Base-by-base conservation (phyloP, 2,797 vertebrate genomes). In the Centroberyx gerrardi region DNA sequence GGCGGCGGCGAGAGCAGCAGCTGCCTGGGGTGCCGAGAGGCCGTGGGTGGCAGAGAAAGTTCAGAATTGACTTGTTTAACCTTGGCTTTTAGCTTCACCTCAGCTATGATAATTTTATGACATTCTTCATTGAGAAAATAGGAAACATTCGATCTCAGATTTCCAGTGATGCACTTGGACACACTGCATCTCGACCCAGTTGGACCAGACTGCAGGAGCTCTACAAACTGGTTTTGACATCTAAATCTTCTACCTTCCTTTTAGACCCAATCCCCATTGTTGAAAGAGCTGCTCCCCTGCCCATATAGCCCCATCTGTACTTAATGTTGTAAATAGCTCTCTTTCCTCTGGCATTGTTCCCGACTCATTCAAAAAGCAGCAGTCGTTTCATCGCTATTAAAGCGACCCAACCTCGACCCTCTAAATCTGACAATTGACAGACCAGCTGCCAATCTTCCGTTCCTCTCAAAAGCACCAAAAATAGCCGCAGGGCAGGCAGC, bases 151-250 rank as follows among this genome's bases (percentile, higher is more conserved):
- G 44, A 46, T 46, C 13, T 46, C 44, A 46, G 44, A 46, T 15
- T 46, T 85, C 87, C 78, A 51, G 0, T 72, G 36, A 8, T 56
- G 74, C 61, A 33, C 81, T 84, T 75, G 68, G 79, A 54, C 54
- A 82, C 72, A 87, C 80, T 87, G 80, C 76, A 72, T 80, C 82
- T 81, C 83, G 88, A 89, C 87, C 86, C 85, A 90, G 55, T 85
- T 87, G 69, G 84, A 78, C 67, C 76, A 42, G 56, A 62, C 77
- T 54, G 75, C 62, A 36, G 51, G 66, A 81, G 72, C 29, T 79
- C 83, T 71, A 68, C 72, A 68, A 5, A 54, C 81, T 68, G 74
- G 73, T 67, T 74, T 15, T 88, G 87, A 84, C 87, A 90, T 91
- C 91, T 92, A 83, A 90, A 90, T 90, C 76, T 72, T 59, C 28